phyloP scores from a whole-genome alignment of 2,888 invertebrate genomes.

The Agriotes lineatus region DNA sequence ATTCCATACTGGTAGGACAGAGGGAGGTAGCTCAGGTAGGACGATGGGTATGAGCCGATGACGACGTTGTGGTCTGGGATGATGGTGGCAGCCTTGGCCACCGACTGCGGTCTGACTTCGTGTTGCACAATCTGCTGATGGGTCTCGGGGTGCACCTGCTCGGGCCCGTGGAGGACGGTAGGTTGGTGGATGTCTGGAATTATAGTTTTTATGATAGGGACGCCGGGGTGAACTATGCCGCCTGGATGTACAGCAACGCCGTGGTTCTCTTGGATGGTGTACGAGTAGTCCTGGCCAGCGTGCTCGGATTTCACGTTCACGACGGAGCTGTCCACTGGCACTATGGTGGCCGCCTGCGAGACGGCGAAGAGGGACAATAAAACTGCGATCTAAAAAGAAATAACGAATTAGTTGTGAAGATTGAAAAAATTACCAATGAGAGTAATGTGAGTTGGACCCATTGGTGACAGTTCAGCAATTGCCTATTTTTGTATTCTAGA shows the following conservation, averaged over 20 bases:
- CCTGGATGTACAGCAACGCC: background rate
- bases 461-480: no score
- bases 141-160: background rate
- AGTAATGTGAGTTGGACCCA: no score
- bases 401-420: no score
- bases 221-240: background rate
- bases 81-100: background rate
- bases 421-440: no score
- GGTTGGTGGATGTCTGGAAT: background rate
- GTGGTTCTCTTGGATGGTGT: slow-evolving; percentile 13
- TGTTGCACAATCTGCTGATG: background rate
- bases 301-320: slow-evolving; percentile 12
- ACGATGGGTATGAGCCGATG: background rate
- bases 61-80: background rate
- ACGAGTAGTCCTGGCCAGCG: slow-evolving; percentile 7
- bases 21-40: background rate
- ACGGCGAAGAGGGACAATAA: slow-evolving; percentile 3
- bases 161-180: background rate
- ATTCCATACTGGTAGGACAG: slow-evolving; percentile 1
- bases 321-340: background rate
- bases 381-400: background rate
- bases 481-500: no score
- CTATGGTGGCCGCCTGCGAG: background rate
- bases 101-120: background rate
- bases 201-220: background rate